Evolutionary conservation across 2,888 invertebrate species (phyloP).

Genomic region (Gymnocheta viridis): DNA sequence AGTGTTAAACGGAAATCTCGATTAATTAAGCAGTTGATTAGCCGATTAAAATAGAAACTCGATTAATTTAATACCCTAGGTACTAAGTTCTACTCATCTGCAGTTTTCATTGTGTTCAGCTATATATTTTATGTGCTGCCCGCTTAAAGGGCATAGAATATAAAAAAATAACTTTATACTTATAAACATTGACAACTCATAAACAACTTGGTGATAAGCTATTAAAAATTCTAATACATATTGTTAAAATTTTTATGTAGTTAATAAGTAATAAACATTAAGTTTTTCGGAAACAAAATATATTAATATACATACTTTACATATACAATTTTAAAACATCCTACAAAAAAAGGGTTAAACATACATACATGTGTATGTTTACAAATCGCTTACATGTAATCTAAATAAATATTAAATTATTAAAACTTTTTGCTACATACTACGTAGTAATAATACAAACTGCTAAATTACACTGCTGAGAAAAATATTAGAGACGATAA

Average conservation of each 20-base stretch:
- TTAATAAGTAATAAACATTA: too few relatives aligned
- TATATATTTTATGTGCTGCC: background rate
- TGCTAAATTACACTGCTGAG: background rate
- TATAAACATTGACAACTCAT: background rate
- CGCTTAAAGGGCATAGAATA: background rate
- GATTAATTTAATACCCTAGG: too few relatives aligned
- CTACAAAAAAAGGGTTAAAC: constrained; percentile 23
- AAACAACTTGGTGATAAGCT: too few relatives aligned
- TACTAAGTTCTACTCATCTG: too few relatives aligned
- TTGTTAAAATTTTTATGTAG: too few relatives aligned
- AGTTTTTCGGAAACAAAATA: too few relatives aligned
- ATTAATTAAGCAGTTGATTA: too few relatives aligned
- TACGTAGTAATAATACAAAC: background rate
- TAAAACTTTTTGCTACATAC: background rate
- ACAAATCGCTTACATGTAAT: background rate
- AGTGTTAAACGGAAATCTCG: too few relatives aligned
- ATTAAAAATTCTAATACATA: too few relatives aligned
- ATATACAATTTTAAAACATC: background rate
- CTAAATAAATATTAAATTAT: background rate
- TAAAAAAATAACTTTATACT: background rate
- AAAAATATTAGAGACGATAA: background rate
- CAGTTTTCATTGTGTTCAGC: background rate
- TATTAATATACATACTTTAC: too few relatives aligned
- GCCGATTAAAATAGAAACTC: too few relatives aligned
- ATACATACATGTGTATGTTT: too few relatives aligned